phyloP scores from a whole-genome alignment of 2,113 vertebrate species.

The Seriola rivoliana region DNA sequence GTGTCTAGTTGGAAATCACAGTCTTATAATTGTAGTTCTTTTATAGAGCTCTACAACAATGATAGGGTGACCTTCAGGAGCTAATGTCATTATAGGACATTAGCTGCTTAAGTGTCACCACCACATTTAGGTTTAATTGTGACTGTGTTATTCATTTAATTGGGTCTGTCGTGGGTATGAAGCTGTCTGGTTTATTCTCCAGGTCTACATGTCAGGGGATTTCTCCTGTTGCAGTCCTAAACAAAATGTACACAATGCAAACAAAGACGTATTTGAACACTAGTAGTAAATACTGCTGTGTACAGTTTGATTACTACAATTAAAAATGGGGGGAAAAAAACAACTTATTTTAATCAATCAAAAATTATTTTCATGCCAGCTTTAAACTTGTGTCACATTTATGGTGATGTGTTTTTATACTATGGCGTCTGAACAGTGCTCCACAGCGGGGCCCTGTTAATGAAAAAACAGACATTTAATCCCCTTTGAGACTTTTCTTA shows the following conservation, averaged over 20 bases:
- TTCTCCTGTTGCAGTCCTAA: not conserved
- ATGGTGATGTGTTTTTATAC: not conserved
- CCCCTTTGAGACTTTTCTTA: not conserved
- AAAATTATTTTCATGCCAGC: not conserved
- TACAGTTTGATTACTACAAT: not conserved
- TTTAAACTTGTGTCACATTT: not conserved
- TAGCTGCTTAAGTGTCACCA: conserved; percentile 3
- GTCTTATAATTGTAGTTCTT: not conserved
- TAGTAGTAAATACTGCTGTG: not conserved
- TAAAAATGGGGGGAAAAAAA: not conserved
- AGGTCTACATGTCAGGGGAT: not conserved
- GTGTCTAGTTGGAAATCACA: not conserved
- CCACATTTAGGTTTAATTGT: not conserved
- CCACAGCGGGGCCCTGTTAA: not conserved
- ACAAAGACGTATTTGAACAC: not conserved
- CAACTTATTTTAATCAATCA: not conserved
- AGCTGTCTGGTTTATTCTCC: not conserved
- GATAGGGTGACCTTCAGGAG: conserved; percentile 19
- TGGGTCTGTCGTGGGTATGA: not conserved
- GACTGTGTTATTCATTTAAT: not conserved
- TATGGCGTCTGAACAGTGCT: not conserved
- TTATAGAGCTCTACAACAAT: not conserved
- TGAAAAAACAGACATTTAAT: not conserved
- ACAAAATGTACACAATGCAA: not conserved
- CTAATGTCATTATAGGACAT: not conserved